Conservation (phyloP, 2,888 invertebrate genomes). For the Drosophila nigricruria region DNA sequence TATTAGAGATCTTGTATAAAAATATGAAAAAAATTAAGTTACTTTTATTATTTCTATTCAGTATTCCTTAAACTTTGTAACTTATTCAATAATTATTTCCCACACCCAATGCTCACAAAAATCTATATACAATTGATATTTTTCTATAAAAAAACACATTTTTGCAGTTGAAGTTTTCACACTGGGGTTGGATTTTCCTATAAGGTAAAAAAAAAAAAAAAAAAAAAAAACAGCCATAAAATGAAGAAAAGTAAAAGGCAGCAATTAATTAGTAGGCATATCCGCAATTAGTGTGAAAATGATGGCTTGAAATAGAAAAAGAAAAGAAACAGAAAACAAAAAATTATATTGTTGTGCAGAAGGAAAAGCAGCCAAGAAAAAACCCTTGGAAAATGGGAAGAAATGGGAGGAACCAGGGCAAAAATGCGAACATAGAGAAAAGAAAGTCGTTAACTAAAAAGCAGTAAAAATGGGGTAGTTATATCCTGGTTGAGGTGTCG, state of each 20-base stretch:
- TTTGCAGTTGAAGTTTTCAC: background rate
- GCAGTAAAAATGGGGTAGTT: constrained; percentile 66
- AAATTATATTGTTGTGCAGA: constrained; percentile 37
- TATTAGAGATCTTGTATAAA: too few relatives aligned
- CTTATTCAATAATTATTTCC: background rate
- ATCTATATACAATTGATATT: background rate
- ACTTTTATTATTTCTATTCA: background rate
- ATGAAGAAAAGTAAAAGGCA: constrained; percentile 36
- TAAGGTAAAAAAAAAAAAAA: background rate
- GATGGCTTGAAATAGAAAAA: constrained; percentile 49
- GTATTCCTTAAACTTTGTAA: background rate
- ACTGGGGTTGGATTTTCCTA: constrained; percentile 51
- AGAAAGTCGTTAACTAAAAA: constrained; percentile 74
- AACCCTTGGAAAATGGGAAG: constrained; percentile 29
- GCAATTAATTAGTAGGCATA: constrained; percentile 75
- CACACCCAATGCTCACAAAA: background rate
- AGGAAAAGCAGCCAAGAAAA: constrained; percentile 17
- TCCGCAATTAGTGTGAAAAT: constrained; percentile 81
- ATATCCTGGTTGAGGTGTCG: constrained; percentile 57
- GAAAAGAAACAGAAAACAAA: constrained; percentile 24
- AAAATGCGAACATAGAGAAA: constrained; percentile 18
- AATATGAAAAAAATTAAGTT: too few relatives aligned
- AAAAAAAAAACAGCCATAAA: constrained; percentile 23
- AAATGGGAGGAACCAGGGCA: constrained; percentile 16
- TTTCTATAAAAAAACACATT: background rate